These are phyloP conservation scores for Euura lappo DNA, from an alignment of 1,140 invertebrate genomes.

Conservation along the genomic window DNA sequence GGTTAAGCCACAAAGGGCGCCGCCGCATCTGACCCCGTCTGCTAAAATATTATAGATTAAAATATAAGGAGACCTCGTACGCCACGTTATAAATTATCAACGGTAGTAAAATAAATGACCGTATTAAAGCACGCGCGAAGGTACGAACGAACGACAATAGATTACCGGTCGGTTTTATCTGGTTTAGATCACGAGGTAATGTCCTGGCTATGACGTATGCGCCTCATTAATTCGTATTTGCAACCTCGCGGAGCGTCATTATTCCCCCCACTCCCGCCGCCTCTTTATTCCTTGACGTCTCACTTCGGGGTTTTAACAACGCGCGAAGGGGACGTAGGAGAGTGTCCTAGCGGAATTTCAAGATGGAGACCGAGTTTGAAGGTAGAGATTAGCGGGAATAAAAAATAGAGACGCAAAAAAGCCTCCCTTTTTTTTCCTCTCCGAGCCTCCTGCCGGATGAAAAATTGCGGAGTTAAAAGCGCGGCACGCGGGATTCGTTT, in stretches of 20 bases:
- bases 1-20: background rate
- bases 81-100: constrained; percentile 3
- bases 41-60: constrained; percentile 4
- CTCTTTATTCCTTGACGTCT: background rate
- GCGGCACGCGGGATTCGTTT: background rate
- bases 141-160: background rate
- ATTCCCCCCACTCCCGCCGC: too few relatives aligned
- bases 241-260: background rate
- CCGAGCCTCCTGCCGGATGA: too few relatives aligned
- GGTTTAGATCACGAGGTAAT: background rate
- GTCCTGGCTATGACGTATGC: constrained; percentile 1
- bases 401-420: too few relatives aligned
- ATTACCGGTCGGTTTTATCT: background rate
- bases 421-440: too few relatives aligned
- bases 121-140: too few relatives aligned
- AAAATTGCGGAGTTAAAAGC: background rate
- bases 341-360: too few relatives aligned
- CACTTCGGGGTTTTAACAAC: background rate
- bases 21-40: background rate
- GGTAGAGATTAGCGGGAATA: too few relatives aligned
- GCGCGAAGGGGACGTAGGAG: too few relatives aligned
- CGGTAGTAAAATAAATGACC: background rate
- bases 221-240: background rate
- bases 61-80: constrained; percentile 2
- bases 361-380: too few relatives aligned